Percentiles rank a stretch among this genome's conserved stretches.
These are phyloP conservation scores for Chloebia gouldiae DNA, from an alignment of 2,113 vertebrate genomes.

Conservation along the genomic window DNA sequence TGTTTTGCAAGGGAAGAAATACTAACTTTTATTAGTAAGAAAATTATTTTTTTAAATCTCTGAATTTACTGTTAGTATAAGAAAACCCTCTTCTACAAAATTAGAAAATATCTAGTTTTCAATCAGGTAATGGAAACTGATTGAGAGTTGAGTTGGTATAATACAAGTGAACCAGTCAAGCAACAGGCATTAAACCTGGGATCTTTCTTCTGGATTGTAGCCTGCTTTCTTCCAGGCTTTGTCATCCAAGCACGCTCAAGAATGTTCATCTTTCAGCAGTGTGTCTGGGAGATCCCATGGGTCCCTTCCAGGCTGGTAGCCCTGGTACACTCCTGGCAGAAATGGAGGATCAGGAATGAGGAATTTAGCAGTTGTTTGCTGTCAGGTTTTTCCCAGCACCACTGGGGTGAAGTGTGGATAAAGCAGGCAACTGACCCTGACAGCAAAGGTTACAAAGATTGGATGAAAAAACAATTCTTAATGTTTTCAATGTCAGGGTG, in stretches of 20 bases:
- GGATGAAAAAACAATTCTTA: not conserved
- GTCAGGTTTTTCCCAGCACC: not conserved
- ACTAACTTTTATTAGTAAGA: not conserved
- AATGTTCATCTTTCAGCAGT: not conserved
- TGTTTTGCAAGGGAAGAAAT: not conserved
- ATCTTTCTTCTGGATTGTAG: not conserved
- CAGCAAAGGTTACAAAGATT: not conserved
- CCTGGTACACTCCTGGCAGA: not conserved
- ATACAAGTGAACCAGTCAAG: not conserved
- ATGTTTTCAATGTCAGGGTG: not conserved
- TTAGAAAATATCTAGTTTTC: not conserved
- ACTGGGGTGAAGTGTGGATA: not conserved
- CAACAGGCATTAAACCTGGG: not conserved
- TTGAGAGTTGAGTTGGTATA: not conserved
- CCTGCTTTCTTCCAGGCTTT: not conserved
- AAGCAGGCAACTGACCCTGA: not conserved
- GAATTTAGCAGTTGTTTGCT: not conserved
- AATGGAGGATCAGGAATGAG: not conserved
- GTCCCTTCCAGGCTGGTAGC: not conserved
- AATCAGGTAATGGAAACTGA: not conserved
- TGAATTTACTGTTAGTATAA: not conserved
- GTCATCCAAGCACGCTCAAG: not conserved
- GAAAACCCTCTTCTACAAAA: not conserved
- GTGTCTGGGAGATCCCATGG: not conserved
- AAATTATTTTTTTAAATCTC: accelerated